Evolutionary conservation across 2,888 invertebrate genomes (phyloP), one percentile per base, ranked within the genome.

Genomic region (Hoplodrina ambigua): DNA sequence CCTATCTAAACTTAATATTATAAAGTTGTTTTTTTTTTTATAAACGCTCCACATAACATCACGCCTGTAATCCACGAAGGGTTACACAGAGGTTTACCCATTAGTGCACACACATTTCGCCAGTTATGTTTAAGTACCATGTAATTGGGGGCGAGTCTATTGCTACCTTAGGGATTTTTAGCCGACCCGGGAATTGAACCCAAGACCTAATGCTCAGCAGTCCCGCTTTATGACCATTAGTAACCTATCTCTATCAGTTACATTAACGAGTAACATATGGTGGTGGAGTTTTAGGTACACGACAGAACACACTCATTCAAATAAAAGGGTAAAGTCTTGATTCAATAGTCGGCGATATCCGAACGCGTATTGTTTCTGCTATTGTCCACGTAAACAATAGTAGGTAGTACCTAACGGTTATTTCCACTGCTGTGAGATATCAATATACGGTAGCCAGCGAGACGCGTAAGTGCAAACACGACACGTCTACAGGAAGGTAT

Each of bases 401-500:
- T 25, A 25, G 25, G 87, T 84, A 84, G 87, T 41, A 44, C 44
- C 13, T 87, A 88, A 89, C 86, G 83, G 87, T 80, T 85, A 86
- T 86, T 87, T 83, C 82, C 83, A 85, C 82, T 85, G 81, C 83
- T 83, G 82, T 77, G 87, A 85, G 86, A 87, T 87, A 88, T 87
- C 86, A 86, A 87, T 88, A 83, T 81, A 81, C 61, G 82, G 83
- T 73, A 79, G 75, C 78, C 79, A 71, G 69, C 82, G 82, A 82
- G 86, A 85, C 86, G 86, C 85, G 83, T 87, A 88, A 88, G 89
- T 90, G 90, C 89, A 89, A 89, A 89, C 90, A 90, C 84, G 86
- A 80, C 84, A 81, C 86, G 83, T 81, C 84, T 85, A 85, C 90
- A 91, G 92, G 92, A 94, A 93, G 90, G 91, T 92, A 92, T 94